phyloP scores from a whole-genome alignment of 2,113 vertebrate species.

The Stegastes partitus region DNA sequence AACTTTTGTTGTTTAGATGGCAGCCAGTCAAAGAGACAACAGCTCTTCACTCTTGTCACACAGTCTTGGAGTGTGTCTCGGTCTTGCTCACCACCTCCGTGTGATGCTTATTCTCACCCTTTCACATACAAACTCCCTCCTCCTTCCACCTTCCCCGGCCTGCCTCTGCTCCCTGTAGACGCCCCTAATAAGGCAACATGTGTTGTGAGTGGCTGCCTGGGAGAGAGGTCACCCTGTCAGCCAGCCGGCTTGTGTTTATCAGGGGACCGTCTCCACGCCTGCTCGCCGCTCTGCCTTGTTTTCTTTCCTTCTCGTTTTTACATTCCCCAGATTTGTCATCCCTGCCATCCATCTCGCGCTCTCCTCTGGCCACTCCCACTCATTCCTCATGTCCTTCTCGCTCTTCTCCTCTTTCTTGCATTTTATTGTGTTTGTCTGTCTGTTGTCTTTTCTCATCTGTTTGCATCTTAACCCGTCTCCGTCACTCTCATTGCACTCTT shows the following conservation, averaged over 20 bases:
- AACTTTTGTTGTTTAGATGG: no score
- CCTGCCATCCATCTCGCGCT: neutral
- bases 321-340: constrained; percentile 42
- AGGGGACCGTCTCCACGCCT: constrained; percentile 47
- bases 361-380: constrained; percentile 1
- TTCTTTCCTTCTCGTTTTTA: constrained; percentile 43
- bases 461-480: no score
- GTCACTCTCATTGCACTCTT: no score
- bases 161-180: constrained; percentile 63
- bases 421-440: neutral
- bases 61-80: neutral
- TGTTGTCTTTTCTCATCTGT: neutral
- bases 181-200: constrained; percentile 86
- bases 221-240: constrained; percentile 69
- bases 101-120: constrained; percentile 55
- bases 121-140: constrained; percentile 20
- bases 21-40: no score
- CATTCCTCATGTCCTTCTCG: neutral
- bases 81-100: constrained; percentile 15
- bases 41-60: neutral
- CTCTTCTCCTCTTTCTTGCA: constrained; percentile 1
- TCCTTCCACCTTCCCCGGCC: constrained; percentile 9
- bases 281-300: constrained; percentile 55
- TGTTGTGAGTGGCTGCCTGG: constrained; percentile 80
- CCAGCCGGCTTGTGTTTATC: constrained; percentile 75